Base-by-base conservation (phyloP, 2,797 vertebrate species). In the Cryptoprocta ferox region DNA sequence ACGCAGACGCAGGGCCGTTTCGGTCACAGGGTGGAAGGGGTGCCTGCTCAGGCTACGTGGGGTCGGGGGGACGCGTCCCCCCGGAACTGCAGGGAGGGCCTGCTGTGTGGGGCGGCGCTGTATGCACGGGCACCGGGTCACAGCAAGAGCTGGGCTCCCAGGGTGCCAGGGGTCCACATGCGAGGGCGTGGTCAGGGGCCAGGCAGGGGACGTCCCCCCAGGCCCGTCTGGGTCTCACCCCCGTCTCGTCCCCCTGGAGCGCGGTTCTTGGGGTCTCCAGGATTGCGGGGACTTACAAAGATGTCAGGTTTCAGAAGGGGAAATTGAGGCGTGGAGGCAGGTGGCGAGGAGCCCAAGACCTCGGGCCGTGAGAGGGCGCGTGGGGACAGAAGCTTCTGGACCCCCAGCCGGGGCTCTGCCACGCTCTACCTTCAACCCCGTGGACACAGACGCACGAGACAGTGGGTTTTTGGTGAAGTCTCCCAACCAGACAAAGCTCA, bases 161-260 rank as follows among this genome's bases (percentile, higher is more conserved):
- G 21, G 73, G 1, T 16, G 6, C 4, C 0, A 0, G 11, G 19
- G 28, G 37, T 32, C 39, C 80, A 81, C 6, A 0, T 10, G n/a
- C 95, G 83, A 89, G n/a, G 21, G 39, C 2, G 0, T 21, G 53
- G 87, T n/a, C n/a, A 26, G 15, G 30, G 26, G 50, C n/a, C n/a
- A 65, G 12, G 76, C 30, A 13, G 0, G n/a, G 32, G 66, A 16
- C 8, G 1, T 75, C 28, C 14, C 80, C 50, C 53, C 26, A 0
- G 1, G 24, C 15, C 10, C 0, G 1, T 18, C 24, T 42, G 50
- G 15, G 5, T 8, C 63, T 65, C 21, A 59, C 56, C 32, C 30
- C 19, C 19, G 5, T 50, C 21, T 26, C 63, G 3, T n/a, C 80
- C 5, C 82, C 37, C 39, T 7, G 3, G 19, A 87, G 42, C 8